Base-by-base conservation (phyloP, 2,797 vertebrate genomes). In the Petrocephalus sullivani region DNA sequence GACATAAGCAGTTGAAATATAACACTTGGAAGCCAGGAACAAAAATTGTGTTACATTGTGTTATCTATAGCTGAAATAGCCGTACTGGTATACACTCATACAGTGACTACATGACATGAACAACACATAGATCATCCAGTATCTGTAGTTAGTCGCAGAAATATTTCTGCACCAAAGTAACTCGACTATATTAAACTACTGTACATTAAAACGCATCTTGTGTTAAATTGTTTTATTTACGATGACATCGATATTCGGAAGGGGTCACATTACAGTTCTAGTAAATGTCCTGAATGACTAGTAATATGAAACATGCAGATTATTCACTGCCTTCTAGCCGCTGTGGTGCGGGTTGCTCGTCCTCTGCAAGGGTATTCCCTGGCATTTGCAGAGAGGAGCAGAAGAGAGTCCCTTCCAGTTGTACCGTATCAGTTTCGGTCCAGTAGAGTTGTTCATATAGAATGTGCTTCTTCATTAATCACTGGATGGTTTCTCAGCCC, bases 381-480 rank as follows among this genome's bases (percentile, higher is more conserved):
- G 1, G 54, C 54, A 86, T 33, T 41, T n/a, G 83, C 54, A 85
- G 83, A 57, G 28, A 14, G 16, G 67, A 84, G 49, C 49, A 28
- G 51, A 84, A 84, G 49, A 84, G 3, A 0, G 6, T 23, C 14
- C 28, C 60, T 86, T 60, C 14, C 56, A 86, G 85, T 60, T 37
- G 16, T 58, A 41, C 53, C 21, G 28, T 56, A 86, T 86, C 54
- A 41, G 28, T 60, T 33, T 21, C 16, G 28, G 54, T 54, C 28
- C 54, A 86, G 85, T 41, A 46, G 53, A 86, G 56, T 46, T 86
- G 37, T 58, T 86, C 85, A 86, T 46, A 86, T 28, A 58, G 56
- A 60, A 86, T 37, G 85, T 37, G 54, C 56, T 86, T 58, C 51
- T 60, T 86, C 85, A 86, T 86, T 86, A 86, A 86, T 86, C 85